Base-by-base conservation (phyloP, 2,888 invertebrate species). In the Ceramica pisi region DNA sequence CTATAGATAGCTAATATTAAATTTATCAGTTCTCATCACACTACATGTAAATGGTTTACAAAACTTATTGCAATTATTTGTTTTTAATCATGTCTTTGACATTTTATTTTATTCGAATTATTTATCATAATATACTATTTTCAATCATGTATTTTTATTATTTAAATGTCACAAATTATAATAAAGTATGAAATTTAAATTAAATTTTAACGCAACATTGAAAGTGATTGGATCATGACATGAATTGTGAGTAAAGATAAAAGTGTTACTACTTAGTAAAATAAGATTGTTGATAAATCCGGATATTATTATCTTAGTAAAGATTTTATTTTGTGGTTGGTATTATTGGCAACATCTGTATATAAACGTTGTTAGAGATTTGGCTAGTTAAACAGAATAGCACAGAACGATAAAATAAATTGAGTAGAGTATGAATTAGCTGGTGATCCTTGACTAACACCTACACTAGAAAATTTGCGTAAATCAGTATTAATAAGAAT, bases 321-420 rank as follows among this genome's bases (percentile, higher is more conserved):
- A 92, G 82, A 92, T 90, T 92, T 92, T 92, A 92, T 92, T 65
- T 91, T 90, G 84, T 91, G 90, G 92, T 92, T 92, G 86, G 86
- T 84, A 78, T 89, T 89, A 88, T 91, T 90, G 80, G 77, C 67
- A 71, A 65, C 74, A 63, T 51, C 82, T 85, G 75, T 85, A 80
- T 87, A 86, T 86, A 76, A 79, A 78, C 80, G 78, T 88, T 88
- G 86, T 88, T 88, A 78, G 48, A 62, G 50, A 66, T 70, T 76
- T 72, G 73, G 75, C 79, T 83, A 80, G 68, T 75, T 75, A 82
- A 72, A 74, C 82, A 75, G 75, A 77, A 75, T 71, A 66, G 66
- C 78, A 79, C 75, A 70, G 70, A 46, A 68, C 35, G 73, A 73
- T 78, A 62, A 77, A 65, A 73, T 74, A 77, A 71, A 75, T 78